Percentiles rank a stretch among this genome's conserved stretches.
Conservation (phyloP, 2,888 invertebrate species). For the Saturnia pavonia region DNA sequence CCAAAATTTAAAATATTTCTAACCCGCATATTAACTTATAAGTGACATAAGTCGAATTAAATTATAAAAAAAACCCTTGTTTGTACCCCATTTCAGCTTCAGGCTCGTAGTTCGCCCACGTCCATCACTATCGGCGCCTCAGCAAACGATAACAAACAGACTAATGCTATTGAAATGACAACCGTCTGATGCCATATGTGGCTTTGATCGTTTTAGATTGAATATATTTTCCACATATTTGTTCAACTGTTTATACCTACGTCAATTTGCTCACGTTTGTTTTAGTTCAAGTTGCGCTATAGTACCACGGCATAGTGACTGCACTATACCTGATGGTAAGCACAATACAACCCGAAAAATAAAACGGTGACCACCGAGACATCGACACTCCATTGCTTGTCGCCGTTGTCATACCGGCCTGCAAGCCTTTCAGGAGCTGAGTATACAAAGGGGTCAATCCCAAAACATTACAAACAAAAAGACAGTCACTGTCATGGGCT, state of each 20-base stretch:
- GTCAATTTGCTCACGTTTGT: too few species aligned
- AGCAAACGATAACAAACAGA: conserved; percentile 31
- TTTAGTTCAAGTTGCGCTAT: too few species aligned
- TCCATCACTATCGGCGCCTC: conserved; percentile 36
- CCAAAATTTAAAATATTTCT: background rate
- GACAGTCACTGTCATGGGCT: too few species aligned
- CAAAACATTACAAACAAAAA: too few species aligned
- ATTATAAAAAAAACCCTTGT: background rate
- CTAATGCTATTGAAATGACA: conserved; percentile 41
- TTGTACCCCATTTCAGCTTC: background rate
- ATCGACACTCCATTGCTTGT: too few species aligned
- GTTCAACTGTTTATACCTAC: background rate
- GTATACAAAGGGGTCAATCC: too few species aligned
- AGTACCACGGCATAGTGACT: background rate
- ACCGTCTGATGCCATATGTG: conserved; percentile 34
- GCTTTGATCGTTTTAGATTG: conserved; percentile 26
- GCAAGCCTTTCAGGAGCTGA: too few species aligned
- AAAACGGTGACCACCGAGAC: too few species aligned
- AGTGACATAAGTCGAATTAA: background rate
- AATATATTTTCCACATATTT: conserved; percentile 11
- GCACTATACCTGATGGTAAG: too few species aligned
- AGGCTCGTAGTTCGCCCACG: conserved; percentile 16
- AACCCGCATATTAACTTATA: background rate
- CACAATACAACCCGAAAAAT: too few species aligned
- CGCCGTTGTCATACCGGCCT: too few species aligned